A percentile compares a stretch with the other conserved stretches of the same genome.
These are phyloP conservation scores for Ptychadena robeensis DNA, from an alignment of 2,797 vertebrate genomes.

Conservation along the genomic window DNA sequence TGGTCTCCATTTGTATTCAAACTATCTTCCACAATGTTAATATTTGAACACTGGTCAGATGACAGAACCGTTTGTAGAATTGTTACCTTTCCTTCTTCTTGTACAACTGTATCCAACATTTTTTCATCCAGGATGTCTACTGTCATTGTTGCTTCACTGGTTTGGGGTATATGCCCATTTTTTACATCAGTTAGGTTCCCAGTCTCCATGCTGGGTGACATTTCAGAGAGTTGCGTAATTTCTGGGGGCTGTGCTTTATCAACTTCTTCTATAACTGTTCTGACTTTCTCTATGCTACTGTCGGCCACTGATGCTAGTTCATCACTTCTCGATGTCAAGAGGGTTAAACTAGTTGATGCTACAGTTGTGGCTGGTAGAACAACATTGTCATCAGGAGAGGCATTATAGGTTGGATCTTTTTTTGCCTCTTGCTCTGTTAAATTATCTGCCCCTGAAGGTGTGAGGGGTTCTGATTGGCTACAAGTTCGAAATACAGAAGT, in stretches of 20 bases:
- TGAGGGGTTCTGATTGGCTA: conserved; percentile 63
- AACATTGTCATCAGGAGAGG: conserved; percentile 10
- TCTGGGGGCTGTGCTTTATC: conserved; percentile 27
- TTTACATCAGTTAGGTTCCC: conserved; percentile 20
- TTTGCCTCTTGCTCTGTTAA: conserved; percentile 20
- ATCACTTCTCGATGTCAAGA: conserved; percentile 56
- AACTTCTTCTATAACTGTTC: conserved; percentile 55
- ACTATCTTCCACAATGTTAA: conserved; percentile 12
- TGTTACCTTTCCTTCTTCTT: neutral
- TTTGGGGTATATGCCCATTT: neutral
- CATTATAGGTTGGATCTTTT: rapidly evolving
- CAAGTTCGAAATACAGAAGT: conserved; percentile 65
- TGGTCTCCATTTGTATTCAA: conserved; percentile 19
- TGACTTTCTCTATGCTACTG: conserved; percentile 53
- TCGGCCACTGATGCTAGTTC: conserved; percentile 10
- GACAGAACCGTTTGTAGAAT: neutral
- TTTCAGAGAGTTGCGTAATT: neutral
- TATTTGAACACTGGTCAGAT: conserved; percentile 1
- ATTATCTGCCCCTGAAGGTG: conserved; percentile 29
- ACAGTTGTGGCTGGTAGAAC: conserved; percentile 27
- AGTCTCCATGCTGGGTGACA: conserved; percentile 57
- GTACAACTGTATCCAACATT: neutral
- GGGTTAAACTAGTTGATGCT: conserved; percentile 63
- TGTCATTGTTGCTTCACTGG: conserved; percentile 13
- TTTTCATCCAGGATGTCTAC: neutral